Conservation (phyloP, 2,113 vertebrate genomes). For the Catharus fuscescens region DNA sequence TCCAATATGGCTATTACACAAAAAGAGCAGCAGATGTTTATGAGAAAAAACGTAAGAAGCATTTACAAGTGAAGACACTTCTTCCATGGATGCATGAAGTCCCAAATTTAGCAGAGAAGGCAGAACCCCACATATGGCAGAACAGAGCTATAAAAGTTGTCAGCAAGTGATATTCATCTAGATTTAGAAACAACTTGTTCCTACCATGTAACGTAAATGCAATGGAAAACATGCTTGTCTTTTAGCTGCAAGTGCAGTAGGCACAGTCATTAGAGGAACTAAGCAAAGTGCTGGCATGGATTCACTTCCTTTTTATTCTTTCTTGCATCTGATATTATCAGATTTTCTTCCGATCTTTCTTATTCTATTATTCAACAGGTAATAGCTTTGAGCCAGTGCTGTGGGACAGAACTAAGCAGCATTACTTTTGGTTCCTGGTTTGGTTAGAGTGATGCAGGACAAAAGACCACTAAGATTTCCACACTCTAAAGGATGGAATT, state of each 20-base stretch:
- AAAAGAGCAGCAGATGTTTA: background rate
- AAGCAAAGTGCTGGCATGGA: background rate
- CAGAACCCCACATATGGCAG: background rate
- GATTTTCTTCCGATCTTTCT: background rate
- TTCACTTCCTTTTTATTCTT: background rate
- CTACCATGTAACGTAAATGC: background rate
- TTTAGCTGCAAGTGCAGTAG: background rate
- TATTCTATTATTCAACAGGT: background rate
- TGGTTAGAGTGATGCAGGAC: background rate
- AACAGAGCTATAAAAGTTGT: slow-evolving; percentile 26
- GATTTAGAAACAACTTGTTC: slow-evolving; percentile 25
- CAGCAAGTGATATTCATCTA: background rate
- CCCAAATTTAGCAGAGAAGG: background rate
- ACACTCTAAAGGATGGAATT: background rate
- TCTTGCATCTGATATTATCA: background rate
- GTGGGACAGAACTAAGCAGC: background rate
- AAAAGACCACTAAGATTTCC: background rate
- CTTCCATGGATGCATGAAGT: background rate
- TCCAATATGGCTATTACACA: background rate
- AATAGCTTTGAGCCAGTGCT: background rate
- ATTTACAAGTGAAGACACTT: background rate
- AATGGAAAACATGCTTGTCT: background rate
- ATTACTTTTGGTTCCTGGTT: background rate
- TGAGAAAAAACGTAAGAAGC: background rate
- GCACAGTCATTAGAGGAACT: background rate